These are phyloP conservation scores for Gadus macrocephalus DNA, from an alignment of 2,113 vertebrate species.

Conservation along the genomic window DNA sequence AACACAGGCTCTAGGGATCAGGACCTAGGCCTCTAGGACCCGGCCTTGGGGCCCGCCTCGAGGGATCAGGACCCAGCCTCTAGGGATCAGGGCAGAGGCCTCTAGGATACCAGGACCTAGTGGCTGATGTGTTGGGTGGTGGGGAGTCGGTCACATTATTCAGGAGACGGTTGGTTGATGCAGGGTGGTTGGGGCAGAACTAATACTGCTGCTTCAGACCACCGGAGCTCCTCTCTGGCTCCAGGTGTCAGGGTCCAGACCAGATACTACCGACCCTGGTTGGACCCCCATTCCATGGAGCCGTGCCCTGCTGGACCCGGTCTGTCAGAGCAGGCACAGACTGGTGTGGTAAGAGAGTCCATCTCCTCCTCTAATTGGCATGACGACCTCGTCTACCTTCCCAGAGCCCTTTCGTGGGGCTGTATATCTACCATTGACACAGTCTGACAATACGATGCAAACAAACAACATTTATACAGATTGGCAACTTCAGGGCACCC, in stretches of 20 bases:
- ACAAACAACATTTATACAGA: conserved; percentile 88
- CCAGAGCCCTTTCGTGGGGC: conserved; percentile 61
- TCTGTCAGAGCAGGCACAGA: conserved; percentile 90
- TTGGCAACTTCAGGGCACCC: conserved; percentile 96
- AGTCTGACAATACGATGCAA: conserved; percentile 87
- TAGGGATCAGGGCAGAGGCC: too few relatives aligned
- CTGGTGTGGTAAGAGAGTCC: conserved; percentile 86
- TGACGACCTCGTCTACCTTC: conserved; percentile 70
- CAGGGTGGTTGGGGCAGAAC: background rate
- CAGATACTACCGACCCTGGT: background rate
- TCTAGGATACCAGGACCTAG: too few relatives aligned
- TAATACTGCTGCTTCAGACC: background rate
- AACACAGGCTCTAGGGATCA: too few relatives aligned
- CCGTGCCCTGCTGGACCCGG: background rate
- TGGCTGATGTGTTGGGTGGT: too few relatives aligned
- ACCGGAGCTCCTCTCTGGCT: too few relatives aligned
- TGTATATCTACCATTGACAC: conserved; percentile 81
- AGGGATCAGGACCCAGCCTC: too few relatives aligned
- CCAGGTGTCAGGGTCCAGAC: conserved; percentile 7
- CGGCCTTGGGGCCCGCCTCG: too few relatives aligned
- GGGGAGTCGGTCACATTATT: background rate
- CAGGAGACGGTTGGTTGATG: conserved; percentile 65
- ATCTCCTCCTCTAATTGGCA: conserved; percentile 86
- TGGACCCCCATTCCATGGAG: background rate
- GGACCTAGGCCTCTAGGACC: too few relatives aligned